Percentiles rank a stretch among this genome's conserved stretches.
These are phyloP conservation scores for Rhegmatorhina hoffmannsi DNA, from an alignment of 2,113 vertebrate genomes.

Conservation along the genomic window DNA sequence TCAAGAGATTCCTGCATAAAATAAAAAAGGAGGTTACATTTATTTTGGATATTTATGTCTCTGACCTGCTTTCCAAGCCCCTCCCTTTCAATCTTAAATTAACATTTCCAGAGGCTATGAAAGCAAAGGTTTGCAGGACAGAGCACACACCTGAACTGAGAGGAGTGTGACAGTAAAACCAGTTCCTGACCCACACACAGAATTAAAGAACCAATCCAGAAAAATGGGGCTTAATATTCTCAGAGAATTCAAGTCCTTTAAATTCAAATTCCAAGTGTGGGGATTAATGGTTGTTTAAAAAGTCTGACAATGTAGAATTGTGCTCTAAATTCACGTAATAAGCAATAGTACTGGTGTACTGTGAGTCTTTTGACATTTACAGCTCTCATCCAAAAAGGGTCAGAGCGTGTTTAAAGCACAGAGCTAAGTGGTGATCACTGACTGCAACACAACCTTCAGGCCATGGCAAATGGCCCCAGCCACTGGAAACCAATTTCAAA, in stretches of 20 bases:
- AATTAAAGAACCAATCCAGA: neutral
- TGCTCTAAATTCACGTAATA: neutral
- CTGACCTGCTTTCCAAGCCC: neutral
- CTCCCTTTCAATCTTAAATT: neutral
- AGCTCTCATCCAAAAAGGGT: neutral
- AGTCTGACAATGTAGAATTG: neutral
- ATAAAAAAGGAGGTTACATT: neutral
- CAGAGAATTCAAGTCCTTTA: neutral
- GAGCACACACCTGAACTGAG: neutral
- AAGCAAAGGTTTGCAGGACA: neutral
- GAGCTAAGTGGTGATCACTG: neutral
- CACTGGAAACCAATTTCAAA: neutral
- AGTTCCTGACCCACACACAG: neutral
- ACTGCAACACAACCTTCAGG: neutral
- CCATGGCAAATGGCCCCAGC: neutral
- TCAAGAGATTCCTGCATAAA: slow-evolving; percentile 92
- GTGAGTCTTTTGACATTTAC: neutral
- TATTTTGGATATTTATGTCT: neutral
- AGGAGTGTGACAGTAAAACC: neutral
- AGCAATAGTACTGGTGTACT: neutral
- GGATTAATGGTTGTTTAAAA: neutral
- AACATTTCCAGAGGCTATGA: neutral
- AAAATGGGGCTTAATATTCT: neutral
- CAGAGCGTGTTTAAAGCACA: neutral
- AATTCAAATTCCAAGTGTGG: neutral